These are phyloP conservation scores for Periophthalmus magnuspinnatus DNA, from an alignment of 2,797 vertebrate genomes.

Conservation along the genomic window DNA sequence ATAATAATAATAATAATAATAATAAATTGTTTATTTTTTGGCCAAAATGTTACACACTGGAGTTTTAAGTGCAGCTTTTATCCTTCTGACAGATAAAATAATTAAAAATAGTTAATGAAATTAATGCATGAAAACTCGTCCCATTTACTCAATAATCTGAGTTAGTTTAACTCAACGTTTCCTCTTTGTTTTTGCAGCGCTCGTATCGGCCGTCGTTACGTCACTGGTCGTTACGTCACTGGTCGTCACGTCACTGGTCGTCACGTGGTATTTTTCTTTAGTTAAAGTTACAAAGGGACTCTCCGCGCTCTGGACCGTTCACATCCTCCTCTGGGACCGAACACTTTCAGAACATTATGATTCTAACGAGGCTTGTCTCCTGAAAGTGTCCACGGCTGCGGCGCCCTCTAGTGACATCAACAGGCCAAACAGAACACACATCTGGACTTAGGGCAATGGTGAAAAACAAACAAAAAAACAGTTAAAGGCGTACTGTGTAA, in stretches of 20 bases:
- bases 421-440: conserved; percentile 20
- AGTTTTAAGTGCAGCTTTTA: too few relatives aligned
- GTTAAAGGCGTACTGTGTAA: neutral
- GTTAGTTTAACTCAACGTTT: too few relatives aligned
- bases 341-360: neutral
- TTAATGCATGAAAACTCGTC: too few relatives aligned
- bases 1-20: too few relatives aligned
- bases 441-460: neutral
- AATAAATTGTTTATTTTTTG: too few relatives aligned
- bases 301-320: neutral
- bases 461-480: neutral
- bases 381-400: neutral
- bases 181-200: neutral
- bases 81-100: too few relatives aligned
- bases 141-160: too few relatives aligned
- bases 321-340: neutral
- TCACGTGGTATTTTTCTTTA: neutral
- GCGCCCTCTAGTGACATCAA: conserved; percentile 15
- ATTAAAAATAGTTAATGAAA: too few relatives aligned
- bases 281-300: neutral
- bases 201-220: neutral
- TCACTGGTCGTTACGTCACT: neutral
- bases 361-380: neutral
- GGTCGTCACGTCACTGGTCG: neutral
- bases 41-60: too few relatives aligned